Percentiles rank a stretch among this genome's conserved stretches.
Conservation (phyloP, 2,113 vertebrate species). For the Alosa alosa region DNA sequence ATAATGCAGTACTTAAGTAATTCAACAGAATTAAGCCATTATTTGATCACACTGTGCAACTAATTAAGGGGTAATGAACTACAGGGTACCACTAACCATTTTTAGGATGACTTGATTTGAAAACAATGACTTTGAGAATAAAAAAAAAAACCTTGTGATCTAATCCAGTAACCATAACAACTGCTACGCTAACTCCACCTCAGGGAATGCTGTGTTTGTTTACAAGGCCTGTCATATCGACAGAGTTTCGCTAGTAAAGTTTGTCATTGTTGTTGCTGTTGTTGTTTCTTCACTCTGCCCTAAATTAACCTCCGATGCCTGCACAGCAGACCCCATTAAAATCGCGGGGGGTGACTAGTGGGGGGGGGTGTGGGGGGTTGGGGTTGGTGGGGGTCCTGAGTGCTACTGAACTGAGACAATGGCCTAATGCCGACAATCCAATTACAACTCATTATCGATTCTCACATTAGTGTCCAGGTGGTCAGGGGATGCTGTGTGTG, state of each 20-base stretch:
- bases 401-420: slow-evolving; percentile 47
- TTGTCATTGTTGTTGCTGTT: neutral
- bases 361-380: neutral
- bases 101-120: slow-evolving; percentile 12
- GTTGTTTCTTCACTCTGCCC: slow-evolving; percentile 25
- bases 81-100: neutral
- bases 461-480: slow-evolving; percentile 63
- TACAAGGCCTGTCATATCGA: neutral
- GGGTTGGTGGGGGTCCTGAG: neutral
- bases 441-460: slow-evolving; percentile 64
- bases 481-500: slow-evolving; percentile 40
- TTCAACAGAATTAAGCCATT: slow-evolving; percentile 12
- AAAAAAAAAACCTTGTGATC: neutral
- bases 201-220: neutral
- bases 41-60: neutral
- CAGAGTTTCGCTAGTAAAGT: neutral
- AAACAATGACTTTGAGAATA: neutral
- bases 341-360: neutral
- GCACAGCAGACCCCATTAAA: slow-evolving; percentile 14
- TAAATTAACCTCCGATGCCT: slow-evolving; percentile 37
- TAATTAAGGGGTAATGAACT: slow-evolving; percentile 13
- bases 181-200: neutral
- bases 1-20: slow-evolving; percentile 3
- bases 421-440: slow-evolving; percentile 47
- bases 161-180: neutral